Percentiles rank a stretch among this genome's conserved stretches.
phyloP scores from a whole-genome alignment of 2,888 invertebrate species.

The Arrhopalites spinosus region DNA sequence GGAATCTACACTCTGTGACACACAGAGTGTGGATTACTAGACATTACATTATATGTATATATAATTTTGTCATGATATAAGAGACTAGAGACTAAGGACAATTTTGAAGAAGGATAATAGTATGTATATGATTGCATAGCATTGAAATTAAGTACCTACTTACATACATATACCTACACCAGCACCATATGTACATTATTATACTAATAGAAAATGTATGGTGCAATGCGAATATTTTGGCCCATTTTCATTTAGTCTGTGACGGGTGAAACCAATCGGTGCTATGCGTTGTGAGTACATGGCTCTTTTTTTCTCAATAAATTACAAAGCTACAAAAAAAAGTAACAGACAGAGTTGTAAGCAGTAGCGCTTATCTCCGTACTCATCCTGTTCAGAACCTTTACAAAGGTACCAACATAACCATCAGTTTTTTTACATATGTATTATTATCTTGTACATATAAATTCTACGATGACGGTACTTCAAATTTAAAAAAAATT shows the following conservation, averaged over 20 bases:
- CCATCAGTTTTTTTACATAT: not conserved
- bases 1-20: no score
- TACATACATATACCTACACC: not conserved
- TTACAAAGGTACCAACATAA: not conserved
- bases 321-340: slow-evolving; percentile 18
- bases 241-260: slow-evolving; percentile 35
- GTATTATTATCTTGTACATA: not conserved
- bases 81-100: not conserved
- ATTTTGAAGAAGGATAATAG: not conserved
- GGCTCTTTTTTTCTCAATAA: slow-evolving; percentile 25
- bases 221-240: slow-evolving; percentile 31
- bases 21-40: no score
- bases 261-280: slow-evolving; percentile 37
- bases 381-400: slow-evolving; percentile 12
- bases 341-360: not conserved
- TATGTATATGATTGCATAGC: not conserved
- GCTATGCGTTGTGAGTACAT: slow-evolving; percentile 27
- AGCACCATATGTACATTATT: not conserved
- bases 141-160: not conserved
- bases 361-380: not conserved
- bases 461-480: not conserved
- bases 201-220: not conserved
- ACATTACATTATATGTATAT: no score
- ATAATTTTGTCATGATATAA: no score
- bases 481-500: no score